Percentiles rank a stretch among this genome's conserved stretches.
Evolutionary conservation across 2,113 vertebrate species (phyloP).

Genomic region (Apus apus): DNA sequence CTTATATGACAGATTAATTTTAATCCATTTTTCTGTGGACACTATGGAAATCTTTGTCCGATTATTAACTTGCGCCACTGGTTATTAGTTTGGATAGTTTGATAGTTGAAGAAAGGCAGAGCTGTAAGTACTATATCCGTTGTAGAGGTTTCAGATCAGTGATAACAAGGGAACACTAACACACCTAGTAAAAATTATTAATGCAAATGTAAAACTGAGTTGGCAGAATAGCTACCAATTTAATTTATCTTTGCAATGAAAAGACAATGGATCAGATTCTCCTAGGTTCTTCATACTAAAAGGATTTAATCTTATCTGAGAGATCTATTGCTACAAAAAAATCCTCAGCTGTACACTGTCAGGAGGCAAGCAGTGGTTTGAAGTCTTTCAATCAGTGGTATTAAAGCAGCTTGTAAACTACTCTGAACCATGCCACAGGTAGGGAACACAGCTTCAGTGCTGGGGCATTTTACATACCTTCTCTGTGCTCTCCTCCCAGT

Average conservation of each 20-base stretch:
- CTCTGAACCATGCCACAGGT: neutral
- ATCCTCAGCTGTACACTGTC: neutral
- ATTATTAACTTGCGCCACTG: neutral
- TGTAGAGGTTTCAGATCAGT: neutral
- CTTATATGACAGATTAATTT: neutral
- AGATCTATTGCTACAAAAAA: neutral
- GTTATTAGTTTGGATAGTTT: neutral
- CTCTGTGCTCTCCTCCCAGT: neutral
- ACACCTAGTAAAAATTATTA: neutral
- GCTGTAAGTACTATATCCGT: neutral
- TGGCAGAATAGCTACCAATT: neutral
- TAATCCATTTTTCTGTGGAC: neutral
- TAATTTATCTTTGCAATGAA: neutral
- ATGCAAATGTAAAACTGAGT: neutral
- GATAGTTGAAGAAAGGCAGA: neutral
- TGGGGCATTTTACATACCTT: neutral
- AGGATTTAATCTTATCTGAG: neutral
- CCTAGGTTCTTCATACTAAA: neutral
- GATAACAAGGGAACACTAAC: neutral
- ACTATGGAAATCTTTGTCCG: neutral
- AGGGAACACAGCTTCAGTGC: neutral
- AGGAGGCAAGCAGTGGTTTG: neutral
- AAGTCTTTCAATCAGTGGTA: neutral
- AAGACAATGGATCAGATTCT: neutral
- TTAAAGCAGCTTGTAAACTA: neutral